Percentiles rank a stretch among this genome's conserved stretches.
Evolutionary conservation across 2,797 vertebrate genomes (phyloP).

Genomic region (Dromococcyx pavoninus): DNA sequence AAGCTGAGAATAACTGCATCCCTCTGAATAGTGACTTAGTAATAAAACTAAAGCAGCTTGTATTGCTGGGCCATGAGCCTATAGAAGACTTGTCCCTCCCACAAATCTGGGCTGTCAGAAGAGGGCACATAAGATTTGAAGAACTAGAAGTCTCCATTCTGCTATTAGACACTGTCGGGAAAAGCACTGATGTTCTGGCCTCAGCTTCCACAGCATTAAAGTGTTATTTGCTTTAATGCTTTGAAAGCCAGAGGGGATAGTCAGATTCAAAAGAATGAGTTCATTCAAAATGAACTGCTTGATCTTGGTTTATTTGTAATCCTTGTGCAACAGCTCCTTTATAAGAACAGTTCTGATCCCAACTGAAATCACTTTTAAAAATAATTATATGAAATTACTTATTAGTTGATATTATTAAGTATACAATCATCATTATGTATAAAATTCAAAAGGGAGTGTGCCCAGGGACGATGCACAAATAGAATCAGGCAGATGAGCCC

Average conservation of each 20-base stretch:
- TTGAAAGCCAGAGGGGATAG: not conserved
- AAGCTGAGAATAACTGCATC: not conserved
- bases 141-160: not conserved
- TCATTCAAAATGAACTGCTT: not conserved
- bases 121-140: not conserved
- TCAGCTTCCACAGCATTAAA: not conserved
- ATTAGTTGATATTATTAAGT: not conserved
- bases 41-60: not conserved
- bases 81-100: not conserved
- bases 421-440: fast-evolving
- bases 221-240: not conserved
- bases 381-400: fast-evolving
- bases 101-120: not conserved
- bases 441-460: not conserved
- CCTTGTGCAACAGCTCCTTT: not conserved
- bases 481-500: not conserved
- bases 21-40: not conserved
- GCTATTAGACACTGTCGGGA: not conserved
- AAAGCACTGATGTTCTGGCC: not conserved
- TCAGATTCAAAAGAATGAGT: not conserved
- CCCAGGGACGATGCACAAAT: fast-evolving
- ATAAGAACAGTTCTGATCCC: not conserved
- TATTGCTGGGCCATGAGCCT: not conserved
- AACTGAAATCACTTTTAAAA: not conserved
- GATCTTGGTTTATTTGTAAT: not conserved